These are phyloP conservation scores for Lomographa bimaculata DNA, from an alignment of 2,888 invertebrate species.

Conservation along the genomic window DNA sequence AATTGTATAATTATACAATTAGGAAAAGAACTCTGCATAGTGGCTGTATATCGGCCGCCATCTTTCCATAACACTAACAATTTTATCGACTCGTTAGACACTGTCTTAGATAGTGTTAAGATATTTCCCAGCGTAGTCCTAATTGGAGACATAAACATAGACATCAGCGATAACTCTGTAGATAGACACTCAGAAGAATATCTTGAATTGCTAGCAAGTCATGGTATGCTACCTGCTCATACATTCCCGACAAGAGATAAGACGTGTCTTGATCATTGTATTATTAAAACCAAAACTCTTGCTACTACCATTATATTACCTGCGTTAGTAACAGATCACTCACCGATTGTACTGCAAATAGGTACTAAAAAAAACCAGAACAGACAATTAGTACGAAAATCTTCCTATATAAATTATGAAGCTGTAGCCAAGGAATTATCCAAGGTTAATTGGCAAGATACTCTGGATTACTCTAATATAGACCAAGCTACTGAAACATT, in stretches of 20 bases:
- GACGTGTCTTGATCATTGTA: slow-evolving; percentile 8
- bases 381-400: not conserved
- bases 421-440: no score
- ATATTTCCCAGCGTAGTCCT: not conserved
- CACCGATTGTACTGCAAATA: slow-evolving; percentile 1
- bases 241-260: not conserved
- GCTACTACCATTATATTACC: slow-evolving; percentile 2
- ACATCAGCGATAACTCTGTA: not conserved
- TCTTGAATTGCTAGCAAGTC: not conserved
- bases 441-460: no score
- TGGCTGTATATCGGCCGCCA: not conserved
- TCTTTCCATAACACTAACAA: not conserved
- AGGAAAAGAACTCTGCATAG: not conserved
- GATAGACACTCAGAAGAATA: slow-evolving; percentile 3
- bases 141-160: slow-evolving; percentile 3
- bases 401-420: not conserved
- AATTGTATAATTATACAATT: not conserved
- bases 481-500: slow-evolving; percentile 4
- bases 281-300: slow-evolving; percentile 1
- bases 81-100: slow-evolving; percentile 1
- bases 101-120: not conserved
- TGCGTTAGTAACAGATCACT: slow-evolving; percentile 5
- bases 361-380: not conserved
- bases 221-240: slow-evolving; percentile 5
- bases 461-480: not conserved